Percentiles rank a stretch among this genome's conserved stretches.
phyloP scores from a whole-genome alignment of 2,797 vertebrate species.

The Carcharodon carcharias region DNA sequence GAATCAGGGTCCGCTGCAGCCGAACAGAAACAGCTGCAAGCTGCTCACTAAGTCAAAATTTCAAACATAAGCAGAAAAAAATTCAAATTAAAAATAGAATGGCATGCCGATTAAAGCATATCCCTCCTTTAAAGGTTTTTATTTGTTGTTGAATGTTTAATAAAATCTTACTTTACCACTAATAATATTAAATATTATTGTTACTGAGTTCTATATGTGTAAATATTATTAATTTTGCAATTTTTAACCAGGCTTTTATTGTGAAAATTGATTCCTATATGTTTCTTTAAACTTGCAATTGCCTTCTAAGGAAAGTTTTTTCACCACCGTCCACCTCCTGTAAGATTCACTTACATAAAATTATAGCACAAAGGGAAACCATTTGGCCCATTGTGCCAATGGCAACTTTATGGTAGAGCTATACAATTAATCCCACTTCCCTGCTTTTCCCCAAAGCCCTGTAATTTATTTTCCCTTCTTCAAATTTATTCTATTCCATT shows the following conservation, averaged over 20 bases:
- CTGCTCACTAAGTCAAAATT: neutral
- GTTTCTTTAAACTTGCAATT: too few species aligned
- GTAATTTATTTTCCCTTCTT: neutral
- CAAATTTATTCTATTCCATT: neutral
- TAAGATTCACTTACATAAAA: too few species aligned
- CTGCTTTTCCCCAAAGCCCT: neutral
- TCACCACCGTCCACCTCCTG: too few species aligned
- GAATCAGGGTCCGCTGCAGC: neutral
- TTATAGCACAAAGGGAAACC: too few species aligned
- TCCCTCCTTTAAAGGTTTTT: neutral
- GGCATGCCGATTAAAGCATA: neutral
- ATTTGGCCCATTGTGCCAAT: too few species aligned
- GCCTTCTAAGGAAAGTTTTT: too few species aligned
- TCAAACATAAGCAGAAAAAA: neutral
- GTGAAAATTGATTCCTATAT: neutral
- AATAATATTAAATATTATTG: neutral
- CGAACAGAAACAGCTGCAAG: neutral
- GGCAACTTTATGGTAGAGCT: too few species aligned
- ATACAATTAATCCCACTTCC: too few species aligned
- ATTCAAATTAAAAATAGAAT: neutral
- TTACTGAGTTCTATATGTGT: too few species aligned
- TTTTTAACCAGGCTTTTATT: neutral
- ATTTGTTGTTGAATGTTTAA: neutral
- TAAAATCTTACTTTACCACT: neutral
- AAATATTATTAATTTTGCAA: neutral